Conservation (phyloP, 2,888 invertebrate species). For the Zygaena filipendulae region DNA sequence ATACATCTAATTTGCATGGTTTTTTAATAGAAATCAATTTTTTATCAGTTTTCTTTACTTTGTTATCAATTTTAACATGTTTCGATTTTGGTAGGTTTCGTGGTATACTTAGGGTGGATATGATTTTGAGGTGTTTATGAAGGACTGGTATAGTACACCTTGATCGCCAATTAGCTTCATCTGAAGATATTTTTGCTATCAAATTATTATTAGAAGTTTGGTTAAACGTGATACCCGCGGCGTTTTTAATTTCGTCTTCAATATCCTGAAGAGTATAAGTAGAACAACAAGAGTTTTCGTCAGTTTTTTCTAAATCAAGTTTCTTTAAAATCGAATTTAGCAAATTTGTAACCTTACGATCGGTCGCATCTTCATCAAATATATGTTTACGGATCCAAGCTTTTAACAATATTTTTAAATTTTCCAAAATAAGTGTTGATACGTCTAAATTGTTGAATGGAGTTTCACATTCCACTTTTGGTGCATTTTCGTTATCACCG, state of each 20-base stretch:
- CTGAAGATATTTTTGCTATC: too few species aligned
- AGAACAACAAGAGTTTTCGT: constrained; percentile 26
- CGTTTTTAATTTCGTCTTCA: too few species aligned
- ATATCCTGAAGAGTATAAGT: constrained; percentile 37
- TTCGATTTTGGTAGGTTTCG: constrained; percentile 29
- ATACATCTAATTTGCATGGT: too few species aligned
- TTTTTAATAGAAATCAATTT: too few species aligned
- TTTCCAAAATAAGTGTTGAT: constrained; percentile 33
- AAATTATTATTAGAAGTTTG: too few species aligned
- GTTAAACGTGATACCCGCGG: too few species aligned
- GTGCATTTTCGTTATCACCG: constrained; percentile 35
- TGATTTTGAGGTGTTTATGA: constrained; percentile 28
- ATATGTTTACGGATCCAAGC: constrained; percentile 39
- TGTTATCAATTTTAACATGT: too few species aligned
- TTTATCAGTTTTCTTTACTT: constrained; percentile 20
- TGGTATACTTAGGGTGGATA: constrained; percentile 50
- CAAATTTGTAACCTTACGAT: constrained; percentile 32
- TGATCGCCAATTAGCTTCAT: too few species aligned
- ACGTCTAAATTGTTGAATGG: constrained; percentile 28
- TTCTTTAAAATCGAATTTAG: constrained; percentile 34
- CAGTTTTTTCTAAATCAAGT: constrained; percentile 20
- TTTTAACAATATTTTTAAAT: constrained; percentile 35
- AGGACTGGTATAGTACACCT: constrained; percentile 28
- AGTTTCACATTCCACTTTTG: too few species aligned
- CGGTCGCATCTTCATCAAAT: constrained; percentile 27